These are phyloP conservation scores for Drosophila formosana DNA, from an alignment of 2,888 invertebrate species.

Conservation along the genomic window DNA sequence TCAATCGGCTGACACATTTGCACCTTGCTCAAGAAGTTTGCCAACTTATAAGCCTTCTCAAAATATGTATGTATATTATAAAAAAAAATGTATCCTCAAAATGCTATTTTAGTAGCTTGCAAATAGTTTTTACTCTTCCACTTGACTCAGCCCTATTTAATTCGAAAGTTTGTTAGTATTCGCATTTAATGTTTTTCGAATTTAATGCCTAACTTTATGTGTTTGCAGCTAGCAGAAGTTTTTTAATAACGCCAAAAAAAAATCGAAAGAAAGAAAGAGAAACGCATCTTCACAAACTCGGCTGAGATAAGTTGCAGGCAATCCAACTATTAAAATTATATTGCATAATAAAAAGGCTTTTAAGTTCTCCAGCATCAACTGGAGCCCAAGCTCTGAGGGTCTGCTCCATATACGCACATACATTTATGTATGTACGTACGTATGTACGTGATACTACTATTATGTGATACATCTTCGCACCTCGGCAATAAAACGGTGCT, in stretches of 20 bases:
- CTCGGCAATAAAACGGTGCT: conserved; percentile 7
- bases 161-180: neutral
- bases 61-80: too few relatives aligned
- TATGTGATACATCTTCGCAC: neutral
- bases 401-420: neutral
- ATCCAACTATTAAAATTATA: conserved; percentile 21
- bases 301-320: neutral
- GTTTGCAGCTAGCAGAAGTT: conserved; percentile 2
- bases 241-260: conserved; percentile 4
- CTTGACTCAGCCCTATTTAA: neutral
- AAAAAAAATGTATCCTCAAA: neutral
- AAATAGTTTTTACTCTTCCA: neutral
- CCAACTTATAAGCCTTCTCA: neutral
- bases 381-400: neutral
- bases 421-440: neutral
- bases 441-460: conserved; percentile 2
- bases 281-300: neutral
- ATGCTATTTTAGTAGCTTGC: neutral
- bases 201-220: neutral
- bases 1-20: neutral
- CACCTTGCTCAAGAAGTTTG: neutral
- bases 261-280: neutral
- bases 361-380: neutral
- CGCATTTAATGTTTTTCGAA: neutral
- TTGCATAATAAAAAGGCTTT: conserved; percentile 24